Evolutionary conservation across 2,888 invertebrate genomes (phyloP).

Genomic region (Callinectes sapidus): DNA sequence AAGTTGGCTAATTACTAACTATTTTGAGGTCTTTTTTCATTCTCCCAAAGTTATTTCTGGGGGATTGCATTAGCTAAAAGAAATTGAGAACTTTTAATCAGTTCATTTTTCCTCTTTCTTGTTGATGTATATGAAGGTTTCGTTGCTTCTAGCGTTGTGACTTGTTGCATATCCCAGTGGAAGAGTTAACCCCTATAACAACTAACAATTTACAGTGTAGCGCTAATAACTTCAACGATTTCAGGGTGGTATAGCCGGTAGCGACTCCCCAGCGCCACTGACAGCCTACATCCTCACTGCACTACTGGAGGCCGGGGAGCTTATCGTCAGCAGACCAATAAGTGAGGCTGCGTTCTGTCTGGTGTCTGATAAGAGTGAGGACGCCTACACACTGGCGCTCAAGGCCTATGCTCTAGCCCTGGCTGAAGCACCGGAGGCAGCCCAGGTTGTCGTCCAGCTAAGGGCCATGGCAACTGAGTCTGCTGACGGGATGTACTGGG

Average conservation of each 20-base stretch:
- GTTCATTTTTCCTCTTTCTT: no score
- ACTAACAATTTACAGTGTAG: no score
- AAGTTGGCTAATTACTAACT: no score
- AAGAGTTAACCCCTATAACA: no score
- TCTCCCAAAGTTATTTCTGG: no score
- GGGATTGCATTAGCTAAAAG: no score
- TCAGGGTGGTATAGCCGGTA: constrained; percentile 74
- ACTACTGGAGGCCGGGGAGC: constrained; percentile 80
- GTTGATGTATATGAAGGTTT: no score
- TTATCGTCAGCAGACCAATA: constrained; percentile 51
- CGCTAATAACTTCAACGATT: no score
- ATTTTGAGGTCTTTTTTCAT: no score
- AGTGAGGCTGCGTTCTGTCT: constrained; percentile 66
- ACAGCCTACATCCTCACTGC: constrained; percentile 84
- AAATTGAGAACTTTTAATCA: no score
- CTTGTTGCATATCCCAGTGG: no score
- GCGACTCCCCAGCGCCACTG: constrained; percentile 80
- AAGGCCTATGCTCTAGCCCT: constrained; percentile 79
- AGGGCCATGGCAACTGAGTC: constrained; percentile 77
- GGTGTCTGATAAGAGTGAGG: constrained; percentile 43
- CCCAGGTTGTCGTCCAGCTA: constrained; percentile 76
- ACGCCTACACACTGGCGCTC: constrained; percentile 78
- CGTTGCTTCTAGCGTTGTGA: no score
- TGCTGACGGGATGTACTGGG: constrained; percentile 79
- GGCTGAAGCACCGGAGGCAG: constrained; percentile 77